Percentiles rank a stretch among this genome's conserved stretches.
phyloP scores from a whole-genome alignment of 2,797 vertebrate genomes.

The Mareca penelope region DNA sequence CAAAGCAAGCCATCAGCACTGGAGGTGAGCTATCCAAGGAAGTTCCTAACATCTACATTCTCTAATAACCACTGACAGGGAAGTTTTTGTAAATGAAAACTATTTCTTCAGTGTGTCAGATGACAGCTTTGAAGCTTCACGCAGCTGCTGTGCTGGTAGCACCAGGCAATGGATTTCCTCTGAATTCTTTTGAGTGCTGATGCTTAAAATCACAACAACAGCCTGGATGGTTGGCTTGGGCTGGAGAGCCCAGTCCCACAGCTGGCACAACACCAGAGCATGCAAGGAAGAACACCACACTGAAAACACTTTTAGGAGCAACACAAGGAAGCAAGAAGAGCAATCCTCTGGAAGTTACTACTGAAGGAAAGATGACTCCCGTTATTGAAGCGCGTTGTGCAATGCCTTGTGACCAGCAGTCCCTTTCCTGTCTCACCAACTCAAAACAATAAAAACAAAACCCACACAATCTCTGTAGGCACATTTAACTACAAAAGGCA shows the following conservation, averaged over 20 bases:
- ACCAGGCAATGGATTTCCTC: neutral
- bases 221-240: neutral
- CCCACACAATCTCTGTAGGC: neutral
- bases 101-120: neutral
- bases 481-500: neutral
- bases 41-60: neutral
- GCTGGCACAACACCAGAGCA: neutral
- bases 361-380: neutral
- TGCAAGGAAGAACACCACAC: neutral
- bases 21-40: neutral
- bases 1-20: neutral
- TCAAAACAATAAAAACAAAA: neutral
- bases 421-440: neutral
- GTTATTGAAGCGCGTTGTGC: neutral
- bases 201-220: neutral
- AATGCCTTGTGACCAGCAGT: neutral
- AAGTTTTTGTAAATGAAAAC: neutral
- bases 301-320: neutral
- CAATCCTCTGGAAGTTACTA: neutral
- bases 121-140: neutral
- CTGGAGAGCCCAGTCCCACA: fast-evolving
- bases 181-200: neutral
- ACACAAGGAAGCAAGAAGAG: neutral
- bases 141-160: neutral
- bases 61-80: neutral